Conservation (phyloP, 2,888 invertebrate species). For the Gastracanthus pulcherrimus region DNA sequence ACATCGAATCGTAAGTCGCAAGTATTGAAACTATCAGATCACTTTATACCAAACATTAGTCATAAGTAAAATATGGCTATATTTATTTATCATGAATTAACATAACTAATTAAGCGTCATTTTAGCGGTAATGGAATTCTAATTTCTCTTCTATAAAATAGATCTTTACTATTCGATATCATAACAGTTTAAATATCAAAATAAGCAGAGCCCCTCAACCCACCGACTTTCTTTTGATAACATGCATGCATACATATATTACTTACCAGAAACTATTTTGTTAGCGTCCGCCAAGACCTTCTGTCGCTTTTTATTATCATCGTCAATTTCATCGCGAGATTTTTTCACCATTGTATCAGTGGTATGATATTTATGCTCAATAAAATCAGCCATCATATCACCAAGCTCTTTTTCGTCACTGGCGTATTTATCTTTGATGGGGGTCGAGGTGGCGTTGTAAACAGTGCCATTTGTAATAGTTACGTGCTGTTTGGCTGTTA, state of each 20-base stretch:
- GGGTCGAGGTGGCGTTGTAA: slow-evolving; percentile 77
- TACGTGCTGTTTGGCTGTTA: slow-evolving; percentile 75
- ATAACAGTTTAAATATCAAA: slow-evolving; percentile 37
- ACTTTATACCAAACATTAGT: neutral
- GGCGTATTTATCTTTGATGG: slow-evolving; percentile 76
- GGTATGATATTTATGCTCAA: slow-evolving; percentile 73
- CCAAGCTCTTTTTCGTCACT: slow-evolving; percentile 76
- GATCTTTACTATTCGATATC: slow-evolving; percentile 25
- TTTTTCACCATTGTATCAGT: slow-evolving; percentile 74
- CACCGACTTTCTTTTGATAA: slow-evolving; percentile 60
- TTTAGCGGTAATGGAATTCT: neutral
- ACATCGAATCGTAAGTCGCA: slow-evolving; percentile 55
- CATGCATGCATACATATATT: slow-evolving; percentile 54
- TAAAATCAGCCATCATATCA: slow-evolving; percentile 75
- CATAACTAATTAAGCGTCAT: neutral
- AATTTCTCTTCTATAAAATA: neutral
- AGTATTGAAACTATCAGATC: neutral
- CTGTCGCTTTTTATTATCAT: slow-evolving; percentile 74
- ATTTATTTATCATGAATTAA: neutral
- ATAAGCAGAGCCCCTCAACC: slow-evolving; percentile 76
- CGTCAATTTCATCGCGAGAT: slow-evolving; percentile 69
- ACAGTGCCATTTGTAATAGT: slow-evolving; percentile 76
- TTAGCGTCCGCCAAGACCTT: slow-evolving; percentile 74
- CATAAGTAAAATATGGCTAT: neutral
- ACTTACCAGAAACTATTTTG: slow-evolving; percentile 75